These are phyloP conservation scores for Oreotrochilus melanogaster DNA, from an alignment of 2,113 vertebrate genomes.

Conservation along the genomic window DNA sequence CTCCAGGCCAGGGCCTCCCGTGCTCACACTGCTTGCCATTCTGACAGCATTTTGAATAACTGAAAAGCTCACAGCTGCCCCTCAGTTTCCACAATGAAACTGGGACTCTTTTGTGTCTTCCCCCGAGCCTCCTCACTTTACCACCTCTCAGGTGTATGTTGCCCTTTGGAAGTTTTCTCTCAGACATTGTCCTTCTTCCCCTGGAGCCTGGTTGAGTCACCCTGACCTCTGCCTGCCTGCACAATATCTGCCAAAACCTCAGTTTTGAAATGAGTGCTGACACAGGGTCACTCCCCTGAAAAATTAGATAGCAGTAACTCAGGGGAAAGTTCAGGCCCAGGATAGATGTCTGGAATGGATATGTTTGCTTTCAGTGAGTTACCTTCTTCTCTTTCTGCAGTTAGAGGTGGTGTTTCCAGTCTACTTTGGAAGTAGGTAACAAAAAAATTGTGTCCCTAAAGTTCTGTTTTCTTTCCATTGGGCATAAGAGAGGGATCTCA, in stretches of 20 bases:
- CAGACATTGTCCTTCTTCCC: not conserved
- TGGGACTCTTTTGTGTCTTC: too few relatives aligned
- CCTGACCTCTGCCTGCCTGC: accelerated
- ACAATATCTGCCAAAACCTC: not conserved
- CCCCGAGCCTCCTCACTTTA: not conserved
- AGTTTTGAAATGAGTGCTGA: not conserved
- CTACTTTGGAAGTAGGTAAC: not conserved
- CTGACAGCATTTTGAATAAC: not conserved
- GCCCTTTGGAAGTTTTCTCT: not conserved
- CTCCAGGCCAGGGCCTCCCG: not conserved
- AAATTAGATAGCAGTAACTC: not conserved
- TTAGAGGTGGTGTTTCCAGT: not conserved
- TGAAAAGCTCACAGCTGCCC: not conserved
- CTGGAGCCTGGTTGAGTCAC: not conserved
- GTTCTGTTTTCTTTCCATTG: not conserved
- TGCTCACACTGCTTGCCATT: not conserved
- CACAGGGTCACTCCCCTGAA: not conserved
- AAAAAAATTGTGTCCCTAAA: not conserved
- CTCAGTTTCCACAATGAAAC: not conserved
- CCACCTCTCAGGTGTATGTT: accelerated
- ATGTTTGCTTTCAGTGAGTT: not conserved
- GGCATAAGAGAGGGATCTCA: not conserved
- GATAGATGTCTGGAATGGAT: accelerated
- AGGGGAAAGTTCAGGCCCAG: not conserved
- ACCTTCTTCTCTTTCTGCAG: not conserved